Base-by-base conservation (phyloP, 2,113 vertebrate genomes). In the Melanostigma gelatinosum region DNA sequence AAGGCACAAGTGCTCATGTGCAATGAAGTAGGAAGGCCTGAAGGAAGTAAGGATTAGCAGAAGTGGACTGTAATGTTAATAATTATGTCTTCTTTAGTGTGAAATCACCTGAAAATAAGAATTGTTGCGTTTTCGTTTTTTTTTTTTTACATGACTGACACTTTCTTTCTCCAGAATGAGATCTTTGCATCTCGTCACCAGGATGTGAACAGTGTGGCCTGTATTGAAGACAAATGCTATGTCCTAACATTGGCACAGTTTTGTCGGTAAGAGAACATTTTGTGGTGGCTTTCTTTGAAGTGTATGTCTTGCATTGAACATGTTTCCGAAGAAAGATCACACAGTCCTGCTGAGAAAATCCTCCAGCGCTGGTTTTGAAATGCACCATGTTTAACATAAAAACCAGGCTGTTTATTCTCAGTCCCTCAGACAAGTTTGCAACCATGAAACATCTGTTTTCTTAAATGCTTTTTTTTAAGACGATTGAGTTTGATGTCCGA, bases 191-290 rank as follows among this genome's bases (percentile, higher is more conserved):
- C 98, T 20, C 95, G 98, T 85, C 98, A 99, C 94, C 98, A 99
- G 95, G 98, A 99, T 27, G 97, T 98, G 79, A 99, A 98, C 95
- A 99, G 98, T 42, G 97, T 99, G 72, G 98, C 98, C 90, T 99
- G 98, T 93, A 99, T 99, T n/a, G 98, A 99, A 92, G 98, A 99
- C 91, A 99, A 98, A 91, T 99, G 98, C 95, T 99, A 99, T 16
- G 98, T 99, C 87, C 95, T 99, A 91, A 99, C 98, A 88, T 95
- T 99, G 93, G 97, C 97, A 72, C 98, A 99, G 95, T 99, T 99
- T 96, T 99, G 98, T 96, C 98, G 98, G 98, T 99, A 89, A 95
- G 94, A 84, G 4, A 61, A 84, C 24, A 42, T 46, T 34, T 50
- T n/a, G 13, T 54, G 52, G 34, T 63, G 12, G 29, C 57, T 52